These are phyloP conservation scores for Apis laboriosa DNA, from an alignment of 1,140 invertebrate species.

Conservation along the genomic window DNA sequence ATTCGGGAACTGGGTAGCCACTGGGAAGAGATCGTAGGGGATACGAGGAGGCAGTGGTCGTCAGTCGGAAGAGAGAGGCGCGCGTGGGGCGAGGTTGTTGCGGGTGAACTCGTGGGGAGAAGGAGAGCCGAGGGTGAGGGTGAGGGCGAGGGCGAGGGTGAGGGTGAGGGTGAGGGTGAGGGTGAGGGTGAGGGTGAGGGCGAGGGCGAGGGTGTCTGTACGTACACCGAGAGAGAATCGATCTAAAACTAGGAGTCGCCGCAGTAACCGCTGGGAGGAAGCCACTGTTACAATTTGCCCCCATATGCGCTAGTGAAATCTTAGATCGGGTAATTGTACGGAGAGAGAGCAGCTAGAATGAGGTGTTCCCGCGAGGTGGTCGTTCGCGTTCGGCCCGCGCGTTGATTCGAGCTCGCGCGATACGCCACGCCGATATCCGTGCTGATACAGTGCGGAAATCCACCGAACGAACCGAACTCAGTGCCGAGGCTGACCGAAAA, in stretches of 20 bases:
- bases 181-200: constrained; percentile 56
- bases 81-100: constrained; percentile 65
- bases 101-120: constrained; percentile 52
- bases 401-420: constrained; percentile 47
- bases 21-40: constrained; percentile 19
- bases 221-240: constrained; percentile 77
- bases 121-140: constrained; percentile 51
- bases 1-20: constrained; percentile 15
- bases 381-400: constrained; percentile 46
- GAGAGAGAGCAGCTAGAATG: constrained; percentile 44
- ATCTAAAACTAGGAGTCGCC: constrained; percentile 80
- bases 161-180: constrained; percentile 60
- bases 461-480: not conserved
- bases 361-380: constrained; percentile 55
- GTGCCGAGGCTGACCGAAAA: not conserved
- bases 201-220: constrained; percentile 66
- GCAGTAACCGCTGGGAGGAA: constrained; percentile 78
- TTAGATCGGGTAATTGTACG: constrained; percentile 68
- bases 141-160: constrained; percentile 61
- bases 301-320: constrained; percentile 72
- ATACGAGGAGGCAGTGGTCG: constrained; percentile 42
- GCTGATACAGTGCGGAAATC: constrained; percentile 26
- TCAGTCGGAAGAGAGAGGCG: constrained; percentile 56
- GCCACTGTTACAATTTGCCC: constrained; percentile 77
- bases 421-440: not conserved